These are phyloP conservation scores for Tenualosa ilisha DNA, from an alignment of 2,797 vertebrate species.

Conservation along the genomic window DNA sequence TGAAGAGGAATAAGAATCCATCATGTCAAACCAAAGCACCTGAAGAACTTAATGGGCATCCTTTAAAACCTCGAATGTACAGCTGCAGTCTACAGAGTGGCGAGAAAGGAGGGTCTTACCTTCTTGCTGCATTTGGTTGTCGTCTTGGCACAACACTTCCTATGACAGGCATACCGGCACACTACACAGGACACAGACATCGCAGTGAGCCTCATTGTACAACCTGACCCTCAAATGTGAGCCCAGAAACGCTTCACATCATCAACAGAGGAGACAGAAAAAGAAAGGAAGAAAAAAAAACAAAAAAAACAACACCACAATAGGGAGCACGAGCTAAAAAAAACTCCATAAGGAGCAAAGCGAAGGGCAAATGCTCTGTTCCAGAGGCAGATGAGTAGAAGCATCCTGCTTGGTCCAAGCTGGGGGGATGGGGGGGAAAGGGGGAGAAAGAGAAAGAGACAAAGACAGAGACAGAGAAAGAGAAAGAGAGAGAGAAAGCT, in stretches of 20 bases:
- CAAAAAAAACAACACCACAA: not conserved
- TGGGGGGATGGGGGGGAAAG: not conserved
- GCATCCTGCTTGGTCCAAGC: not conserved
- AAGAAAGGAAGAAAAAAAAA: not conserved
- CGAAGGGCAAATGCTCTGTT: not conserved
- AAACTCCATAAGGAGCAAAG: not conserved
- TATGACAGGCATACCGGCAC: constrained; percentile 96
- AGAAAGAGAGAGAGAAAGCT: constrained; percentile 27
- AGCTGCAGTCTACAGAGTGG: not conserved
- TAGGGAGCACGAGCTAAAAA: not conserved
- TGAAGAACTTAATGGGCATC: not conserved
- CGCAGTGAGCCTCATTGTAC: constrained; percentile 32
- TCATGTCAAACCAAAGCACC: not conserved
- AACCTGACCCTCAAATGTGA: not conserved
- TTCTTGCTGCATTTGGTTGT: constrained; percentile 94
- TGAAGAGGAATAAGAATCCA: not conserved
- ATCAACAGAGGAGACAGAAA: not conserved
- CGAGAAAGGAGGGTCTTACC: constrained; percentile 72
- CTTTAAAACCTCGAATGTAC: not conserved
- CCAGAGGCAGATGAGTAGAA: not conserved
- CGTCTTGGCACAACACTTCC: constrained; percentile 94
- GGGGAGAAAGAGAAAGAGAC: constrained; percentile 30
- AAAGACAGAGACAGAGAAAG: too few species aligned
- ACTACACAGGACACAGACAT: constrained; percentile 75
- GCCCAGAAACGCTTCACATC: not conserved